phyloP scores from a whole-genome alignment of 2,113 vertebrate genomes.

The Dicaeum eximium region DNA sequence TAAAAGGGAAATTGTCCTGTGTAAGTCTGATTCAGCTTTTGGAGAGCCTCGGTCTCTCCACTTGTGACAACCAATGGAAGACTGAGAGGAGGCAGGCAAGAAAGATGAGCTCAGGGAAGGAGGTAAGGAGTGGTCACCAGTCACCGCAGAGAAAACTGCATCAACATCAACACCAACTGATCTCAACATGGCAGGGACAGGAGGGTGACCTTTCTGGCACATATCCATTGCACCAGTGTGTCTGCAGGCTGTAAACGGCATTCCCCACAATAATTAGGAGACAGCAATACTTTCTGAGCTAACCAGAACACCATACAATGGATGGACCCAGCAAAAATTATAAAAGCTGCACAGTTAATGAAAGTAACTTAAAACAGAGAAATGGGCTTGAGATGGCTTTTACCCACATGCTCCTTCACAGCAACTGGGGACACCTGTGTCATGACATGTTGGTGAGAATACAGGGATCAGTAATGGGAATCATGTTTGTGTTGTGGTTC shows the following conservation, averaged over 20 bases:
- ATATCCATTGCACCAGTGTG: background rate
- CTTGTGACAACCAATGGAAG: background rate
- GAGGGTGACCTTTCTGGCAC: background rate
- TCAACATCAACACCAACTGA: too few relatives aligned
- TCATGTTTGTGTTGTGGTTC: background rate
- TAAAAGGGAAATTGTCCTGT: background rate
- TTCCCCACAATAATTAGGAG: background rate
- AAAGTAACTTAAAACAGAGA: background rate
- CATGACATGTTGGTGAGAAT: accelerated
- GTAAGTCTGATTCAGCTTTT: background rate
- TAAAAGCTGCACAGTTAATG: background rate
- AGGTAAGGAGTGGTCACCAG: background rate
- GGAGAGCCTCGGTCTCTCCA: background rate
- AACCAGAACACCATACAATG: accelerated
- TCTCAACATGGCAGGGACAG: background rate
- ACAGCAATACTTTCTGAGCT: background rate
- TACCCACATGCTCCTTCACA: background rate
- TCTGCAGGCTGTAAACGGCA: background rate
- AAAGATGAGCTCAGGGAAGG: background rate
- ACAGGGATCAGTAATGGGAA: background rate
- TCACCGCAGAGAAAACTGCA: background rate
- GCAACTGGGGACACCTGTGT: background rate
- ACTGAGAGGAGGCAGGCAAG: background rate
- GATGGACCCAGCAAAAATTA: background rate
- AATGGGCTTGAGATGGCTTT: background rate